These are phyloP conservation scores for Punctoribates punctum DNA, from an alignment of 2,888 invertebrate species.

Conservation along the genomic window DNA sequence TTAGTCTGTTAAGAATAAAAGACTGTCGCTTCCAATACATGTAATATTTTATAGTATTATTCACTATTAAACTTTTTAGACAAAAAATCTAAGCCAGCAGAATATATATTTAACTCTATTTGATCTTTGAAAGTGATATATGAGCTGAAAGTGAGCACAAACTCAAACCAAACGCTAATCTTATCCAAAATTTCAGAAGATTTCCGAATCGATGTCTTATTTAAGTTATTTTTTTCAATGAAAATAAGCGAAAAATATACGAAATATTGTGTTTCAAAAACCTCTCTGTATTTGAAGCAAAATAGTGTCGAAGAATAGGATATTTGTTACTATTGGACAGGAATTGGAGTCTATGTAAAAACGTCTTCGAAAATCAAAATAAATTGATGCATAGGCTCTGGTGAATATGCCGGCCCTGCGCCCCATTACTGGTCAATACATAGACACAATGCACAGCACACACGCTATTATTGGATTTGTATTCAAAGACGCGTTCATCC, in stretches of 20 bases:
- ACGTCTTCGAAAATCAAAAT: conserved; percentile 8
- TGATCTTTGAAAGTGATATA: too few species aligned
- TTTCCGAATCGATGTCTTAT: background rate
- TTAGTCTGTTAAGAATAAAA: conserved; percentile 11
- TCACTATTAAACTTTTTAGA: background rate
- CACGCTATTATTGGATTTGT: conserved; percentile 38
- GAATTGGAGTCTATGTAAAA: conserved; percentile 27
- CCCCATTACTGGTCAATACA: conserved; percentile 26
- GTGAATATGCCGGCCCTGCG: background rate
- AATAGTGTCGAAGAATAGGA: background rate
- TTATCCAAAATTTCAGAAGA: background rate
- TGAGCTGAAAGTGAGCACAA: too few species aligned
- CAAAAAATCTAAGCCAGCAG: background rate
- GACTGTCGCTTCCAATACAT: background rate
- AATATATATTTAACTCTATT: too few species aligned
- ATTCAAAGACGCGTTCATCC: conserved; percentile 38
- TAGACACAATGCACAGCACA: conserved; percentile 23
- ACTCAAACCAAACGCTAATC: too few species aligned
- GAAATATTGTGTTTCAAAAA: background rate
- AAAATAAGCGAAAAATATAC: background rate
- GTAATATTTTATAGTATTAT: background rate
- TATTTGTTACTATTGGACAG: background rate
- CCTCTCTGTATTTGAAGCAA: background rate
- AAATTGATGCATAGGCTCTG: conserved; percentile 11
- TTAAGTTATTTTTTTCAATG: background rate